These are phyloP conservation scores for Syrphus vitripennis DNA, from an alignment of 2,888 invertebrate genomes.

Conservation along the genomic window DNA sequence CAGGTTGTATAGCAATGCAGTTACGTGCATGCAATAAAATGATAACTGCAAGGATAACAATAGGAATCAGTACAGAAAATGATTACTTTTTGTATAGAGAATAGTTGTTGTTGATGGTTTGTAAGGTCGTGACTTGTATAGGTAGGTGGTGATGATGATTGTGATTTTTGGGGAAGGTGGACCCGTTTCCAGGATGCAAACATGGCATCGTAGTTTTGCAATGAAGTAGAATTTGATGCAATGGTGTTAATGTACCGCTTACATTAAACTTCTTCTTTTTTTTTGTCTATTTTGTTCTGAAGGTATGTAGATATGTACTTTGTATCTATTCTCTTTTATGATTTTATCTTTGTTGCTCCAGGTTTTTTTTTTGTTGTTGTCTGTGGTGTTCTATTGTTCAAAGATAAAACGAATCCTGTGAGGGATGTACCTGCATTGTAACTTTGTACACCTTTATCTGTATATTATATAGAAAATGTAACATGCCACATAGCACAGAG, in stretches of 20 bases:
- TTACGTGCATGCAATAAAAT: constrained; percentile 65
- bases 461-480: not conserved
- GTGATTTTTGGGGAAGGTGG: not conserved
- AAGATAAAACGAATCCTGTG: constrained; percentile 36
- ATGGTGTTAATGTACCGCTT: constrained; percentile 52
- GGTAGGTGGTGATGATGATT: not conserved
- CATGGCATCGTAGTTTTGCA: constrained; percentile 7
- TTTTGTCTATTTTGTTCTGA: not conserved
- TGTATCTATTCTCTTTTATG: constrained; percentile 10
- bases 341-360: constrained; percentile 22
- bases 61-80: constrained; percentile 40
- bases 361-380: no score
- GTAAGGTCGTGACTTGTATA: constrained; percentile 10
- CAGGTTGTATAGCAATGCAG: constrained; percentile 22
- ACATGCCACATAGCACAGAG: constrained; percentile 28
- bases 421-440: no score
- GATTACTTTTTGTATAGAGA: constrained; percentile 40
- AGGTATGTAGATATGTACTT: not conserved
- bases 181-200: constrained; percentile 25
- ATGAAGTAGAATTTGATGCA: constrained; percentile 45
- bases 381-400: constrained; percentile 27
- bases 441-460: no score
- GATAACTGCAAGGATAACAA: constrained; percentile 61
- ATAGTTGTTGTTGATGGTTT: constrained; percentile 26
- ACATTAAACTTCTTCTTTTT: not conserved